Conservation (phyloP, 2,113 vertebrate genomes). For the Eudyptes chrysolophus region DNA sequence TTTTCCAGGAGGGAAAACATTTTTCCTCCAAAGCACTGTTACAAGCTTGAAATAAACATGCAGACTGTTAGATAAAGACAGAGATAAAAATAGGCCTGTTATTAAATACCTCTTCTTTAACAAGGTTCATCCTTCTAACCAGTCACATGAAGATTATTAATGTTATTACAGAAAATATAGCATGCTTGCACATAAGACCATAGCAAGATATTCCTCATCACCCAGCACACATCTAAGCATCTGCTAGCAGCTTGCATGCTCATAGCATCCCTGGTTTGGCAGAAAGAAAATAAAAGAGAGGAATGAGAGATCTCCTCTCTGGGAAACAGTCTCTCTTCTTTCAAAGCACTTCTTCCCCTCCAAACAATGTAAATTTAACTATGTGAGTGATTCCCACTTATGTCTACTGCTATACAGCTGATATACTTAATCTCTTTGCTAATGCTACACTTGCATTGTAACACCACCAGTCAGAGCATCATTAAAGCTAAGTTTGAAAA, state of each 20-base stretch:
- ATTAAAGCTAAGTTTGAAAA: neutral
- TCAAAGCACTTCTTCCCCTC: neutral
- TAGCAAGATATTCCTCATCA: conserved; percentile 7
- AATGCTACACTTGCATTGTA: neutral
- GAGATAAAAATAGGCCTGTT: conserved; percentile 50
- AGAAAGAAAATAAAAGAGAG: conserved; percentile 8
- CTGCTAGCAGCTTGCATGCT: neutral
- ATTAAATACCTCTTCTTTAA: conserved; percentile 62
- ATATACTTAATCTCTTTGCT: neutral
- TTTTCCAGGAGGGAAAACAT: neutral
- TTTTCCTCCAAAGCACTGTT: conserved; percentile 23
- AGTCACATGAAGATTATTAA: conserved; percentile 21
- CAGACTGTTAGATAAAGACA: conserved; percentile 50
- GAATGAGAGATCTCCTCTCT: neutral
- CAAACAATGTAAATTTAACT: conserved; percentile 14
- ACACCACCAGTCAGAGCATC: neutral
- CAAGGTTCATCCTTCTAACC: conserved; percentile 54
- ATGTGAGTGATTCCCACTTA: neutral
- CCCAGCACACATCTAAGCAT: neutral
- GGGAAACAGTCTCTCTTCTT: neutral
- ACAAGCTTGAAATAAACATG: conserved; percentile 43
- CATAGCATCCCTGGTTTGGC: neutral
- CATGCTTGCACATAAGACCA: neutral
- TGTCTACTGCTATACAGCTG: neutral
- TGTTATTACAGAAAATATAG: conserved; percentile 16